phyloP scores from a whole-genome alignment of 2,113 vertebrate species.

The Heptranchias perlo region DNA sequence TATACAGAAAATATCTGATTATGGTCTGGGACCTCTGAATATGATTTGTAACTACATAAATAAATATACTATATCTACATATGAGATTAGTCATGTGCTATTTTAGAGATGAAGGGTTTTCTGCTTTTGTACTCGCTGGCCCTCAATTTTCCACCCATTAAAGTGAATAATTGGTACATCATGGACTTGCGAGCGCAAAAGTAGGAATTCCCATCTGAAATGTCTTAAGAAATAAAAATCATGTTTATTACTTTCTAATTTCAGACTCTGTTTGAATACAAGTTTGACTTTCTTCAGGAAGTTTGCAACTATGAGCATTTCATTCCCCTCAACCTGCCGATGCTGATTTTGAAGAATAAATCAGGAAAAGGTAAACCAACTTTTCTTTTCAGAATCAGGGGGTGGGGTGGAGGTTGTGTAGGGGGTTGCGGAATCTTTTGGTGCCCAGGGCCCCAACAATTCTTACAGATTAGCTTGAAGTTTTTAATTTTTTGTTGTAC shows the following conservation, averaged over 20 bases:
- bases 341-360: conserved; percentile 70
- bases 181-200: not conserved
- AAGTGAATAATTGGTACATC: not conserved
- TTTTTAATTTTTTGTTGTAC: not conserved
- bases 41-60: not conserved
- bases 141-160: too few species aligned
- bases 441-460: not conserved
- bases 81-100: not conserved
- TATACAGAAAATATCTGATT: not conserved
- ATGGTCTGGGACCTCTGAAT: not conserved
- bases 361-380: not conserved
- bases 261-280: conserved; percentile 81
- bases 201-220: not conserved
- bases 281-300: conserved; percentile 94
- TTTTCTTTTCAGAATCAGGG: not conserved
- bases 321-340: conserved; percentile 84
- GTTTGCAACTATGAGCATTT: conserved; percentile 95
- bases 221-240: not conserved
- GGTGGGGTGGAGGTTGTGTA: not conserved
- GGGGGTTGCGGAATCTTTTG: not conserved
- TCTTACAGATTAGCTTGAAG: not conserved
- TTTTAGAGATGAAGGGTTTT: too few species aligned
- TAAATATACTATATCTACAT: not conserved
- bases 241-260: conserved; percentile 41
- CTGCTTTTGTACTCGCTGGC: not conserved